phyloP scores from a whole-genome alignment of 2,797 vertebrate species.

The Hoplostethus mediterraneus region DNA sequence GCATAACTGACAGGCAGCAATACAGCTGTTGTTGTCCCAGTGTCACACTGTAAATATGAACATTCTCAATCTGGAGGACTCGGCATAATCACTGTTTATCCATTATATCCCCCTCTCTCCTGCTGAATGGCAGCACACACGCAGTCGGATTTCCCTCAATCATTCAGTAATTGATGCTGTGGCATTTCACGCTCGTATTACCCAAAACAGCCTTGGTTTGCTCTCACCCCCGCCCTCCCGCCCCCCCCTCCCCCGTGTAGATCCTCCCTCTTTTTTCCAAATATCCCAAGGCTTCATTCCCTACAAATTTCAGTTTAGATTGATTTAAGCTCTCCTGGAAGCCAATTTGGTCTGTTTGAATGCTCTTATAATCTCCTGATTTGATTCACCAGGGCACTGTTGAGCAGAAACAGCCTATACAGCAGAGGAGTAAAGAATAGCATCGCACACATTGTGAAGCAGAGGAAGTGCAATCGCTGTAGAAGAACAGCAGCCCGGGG shows the following conservation, averaged over 20 bases:
- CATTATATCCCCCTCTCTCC: conserved; percentile 66
- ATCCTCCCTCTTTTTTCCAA: conserved; percentile 50
- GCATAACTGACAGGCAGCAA: conserved; percentile 67
- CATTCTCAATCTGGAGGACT: conserved; percentile 74
- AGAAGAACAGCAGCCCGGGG: conserved; percentile 68
- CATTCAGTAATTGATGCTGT: conserved; percentile 77
- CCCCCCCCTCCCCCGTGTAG: conserved; percentile 18
- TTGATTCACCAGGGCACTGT: conserved; percentile 77
- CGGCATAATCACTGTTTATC: conserved; percentile 74
- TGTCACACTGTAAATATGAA: conserved; percentile 76
- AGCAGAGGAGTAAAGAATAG: conserved; percentile 69
- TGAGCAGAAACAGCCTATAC: conserved; percentile 64
- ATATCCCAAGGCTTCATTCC: conserved; percentile 74
- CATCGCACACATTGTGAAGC: conserved; percentile 58
- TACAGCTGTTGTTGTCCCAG: conserved; percentile 75
- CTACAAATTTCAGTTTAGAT: conserved; percentile 78
- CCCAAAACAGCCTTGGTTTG: conserved; percentile 70
- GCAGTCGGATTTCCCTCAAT: conserved; percentile 76
- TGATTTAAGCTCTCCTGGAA: conserved; percentile 84
- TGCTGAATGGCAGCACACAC: conserved; percentile 64
- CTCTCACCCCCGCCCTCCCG: conserved; percentile 10
- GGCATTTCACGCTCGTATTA: conserved; percentile 72
- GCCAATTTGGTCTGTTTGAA: conserved; percentile 81
- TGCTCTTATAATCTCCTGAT: conserved; percentile 82
- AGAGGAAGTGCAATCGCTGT: conserved; percentile 66